Evolutionary conservation across 2,797 vertebrate genomes (phyloP).

Genomic region (Mycteria americana): DNA sequence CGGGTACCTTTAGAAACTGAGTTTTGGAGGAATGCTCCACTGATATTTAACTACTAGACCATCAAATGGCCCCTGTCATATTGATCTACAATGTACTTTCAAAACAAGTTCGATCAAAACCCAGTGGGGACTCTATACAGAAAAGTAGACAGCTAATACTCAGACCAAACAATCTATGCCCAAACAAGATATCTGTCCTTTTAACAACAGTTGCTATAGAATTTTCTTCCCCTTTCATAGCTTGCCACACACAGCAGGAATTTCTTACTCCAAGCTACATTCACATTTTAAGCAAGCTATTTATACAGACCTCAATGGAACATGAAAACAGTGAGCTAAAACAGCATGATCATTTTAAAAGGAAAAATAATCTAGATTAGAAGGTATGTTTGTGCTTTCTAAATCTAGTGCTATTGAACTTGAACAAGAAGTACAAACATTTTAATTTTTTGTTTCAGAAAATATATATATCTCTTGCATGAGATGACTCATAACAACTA

Average conservation of each 20-base stretch:
- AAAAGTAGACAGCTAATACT: constrained; percentile 55
- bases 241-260: constrained; percentile 46
- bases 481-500: not conserved
- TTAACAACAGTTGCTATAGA: constrained; percentile 57
- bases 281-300: constrained; percentile 36
- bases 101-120: constrained; percentile 62
- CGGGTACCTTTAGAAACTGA: not conserved
- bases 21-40: constrained; percentile 11
- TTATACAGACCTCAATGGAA: constrained; percentile 10
- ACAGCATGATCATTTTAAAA: not conserved
- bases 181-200: constrained; percentile 54
- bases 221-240: constrained; percentile 47
- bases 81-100: constrained; percentile 63
- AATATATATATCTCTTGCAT: not conserved
- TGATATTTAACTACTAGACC: constrained; percentile 22
- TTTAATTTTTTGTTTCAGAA: not conserved
- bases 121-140: constrained; percentile 51
- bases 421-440: not conserved
- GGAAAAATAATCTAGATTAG: not conserved
- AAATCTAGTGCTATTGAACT: not conserved
- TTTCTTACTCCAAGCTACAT: constrained; percentile 11
- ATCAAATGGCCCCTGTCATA: constrained; percentile 33
- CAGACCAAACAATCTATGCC: constrained; percentile 47
- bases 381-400: not conserved
- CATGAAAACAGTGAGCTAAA: not conserved